Evolutionary conservation across 2,888 invertebrate species (phyloP), one percentile per base, ranked within the genome.

Genomic region (Thereva nobilitata): DNA sequence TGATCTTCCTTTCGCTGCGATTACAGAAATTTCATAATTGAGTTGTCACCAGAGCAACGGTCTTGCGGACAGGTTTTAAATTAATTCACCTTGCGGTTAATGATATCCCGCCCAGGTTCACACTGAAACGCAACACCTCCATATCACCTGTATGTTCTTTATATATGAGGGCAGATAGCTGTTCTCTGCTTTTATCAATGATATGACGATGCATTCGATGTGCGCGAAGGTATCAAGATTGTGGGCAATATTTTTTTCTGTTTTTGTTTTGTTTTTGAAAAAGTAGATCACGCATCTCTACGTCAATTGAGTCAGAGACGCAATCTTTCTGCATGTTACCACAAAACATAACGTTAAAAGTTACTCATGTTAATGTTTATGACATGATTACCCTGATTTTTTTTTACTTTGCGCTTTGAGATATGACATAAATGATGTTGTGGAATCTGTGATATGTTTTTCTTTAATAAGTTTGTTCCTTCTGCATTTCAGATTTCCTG

Each of bases 401-500:
- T 59, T 41, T 35, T 59, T 40, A 63, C 9, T 52, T 53, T 10
- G 35, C 45, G 42, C 45, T 61, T 53, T 65, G 40, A 10, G 8
- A 41, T 45, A 6, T 64, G 23, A 12, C 45, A n/a, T 50, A 34
- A 23, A 41, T 40, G 8, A 35, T 34, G 38, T 41, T 34, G 7
- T 35, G 34, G 6, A 47, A 47, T 10, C 6, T 10, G 38, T 38
- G 38, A 64, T 10, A 50, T 12, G 34, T 9, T 12, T 45, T 47
- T 34, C 53, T 41, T 56, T 50, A 54, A 54, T 37, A 45, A 45
- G 45, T 66, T 35, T 35, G 45, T 50, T 64, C 12, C 57, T 55
- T 49, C 79, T 80, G 81, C 83, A 80, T 88, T 87, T 73, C 87
- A 90, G 90, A 91, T 86, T 90, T 89, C 79, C 86, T 90, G 72